Conservation (phyloP, 2,888 invertebrate genomes). For the Oscheius sp. region DNA sequence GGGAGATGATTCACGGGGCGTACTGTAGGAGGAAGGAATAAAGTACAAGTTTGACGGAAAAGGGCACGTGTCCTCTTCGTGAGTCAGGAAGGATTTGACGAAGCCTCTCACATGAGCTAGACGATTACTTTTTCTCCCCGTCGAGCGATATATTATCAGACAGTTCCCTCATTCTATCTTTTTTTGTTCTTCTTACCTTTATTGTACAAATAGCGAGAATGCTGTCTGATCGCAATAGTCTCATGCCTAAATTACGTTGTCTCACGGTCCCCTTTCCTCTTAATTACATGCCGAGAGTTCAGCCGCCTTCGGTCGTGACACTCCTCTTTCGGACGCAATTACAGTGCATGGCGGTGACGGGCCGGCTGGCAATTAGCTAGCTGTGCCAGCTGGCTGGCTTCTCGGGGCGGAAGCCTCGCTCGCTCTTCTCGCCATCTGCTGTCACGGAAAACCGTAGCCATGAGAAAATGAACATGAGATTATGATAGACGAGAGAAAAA, state of each 20-base stretch:
- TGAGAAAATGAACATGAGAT: not conserved
- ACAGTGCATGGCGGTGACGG: slow-evolving; percentile 30
- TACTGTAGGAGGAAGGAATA: not conserved
- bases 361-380: slow-evolving; percentile 30
- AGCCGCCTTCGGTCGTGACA: slow-evolving; percentile 14
- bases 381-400: slow-evolving; percentile 30
- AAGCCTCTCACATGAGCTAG: slow-evolving; percentile 19
- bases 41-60: slow-evolving; percentile 1
- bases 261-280: not conserved
- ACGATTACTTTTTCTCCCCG: no score
- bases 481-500: not conserved
- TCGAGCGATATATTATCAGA: not conserved
- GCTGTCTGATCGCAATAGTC: no score
- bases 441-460: no score
- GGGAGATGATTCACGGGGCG: no score
- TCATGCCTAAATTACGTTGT: not conserved
- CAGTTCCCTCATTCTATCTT: not conserved
- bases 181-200: no score
- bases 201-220: no score
- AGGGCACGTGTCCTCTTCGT: not conserved
- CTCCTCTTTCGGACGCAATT: slow-evolving; percentile 20
- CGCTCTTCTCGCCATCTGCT: slow-evolving; percentile 9
- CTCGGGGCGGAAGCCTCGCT: slow-evolving; percentile 8
- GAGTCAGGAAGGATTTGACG: not conserved
- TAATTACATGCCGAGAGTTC: not conserved